Evolutionary conservation across 2,113 vertebrate species (phyloP).

Genomic region (Lathamus discolor): DNA sequence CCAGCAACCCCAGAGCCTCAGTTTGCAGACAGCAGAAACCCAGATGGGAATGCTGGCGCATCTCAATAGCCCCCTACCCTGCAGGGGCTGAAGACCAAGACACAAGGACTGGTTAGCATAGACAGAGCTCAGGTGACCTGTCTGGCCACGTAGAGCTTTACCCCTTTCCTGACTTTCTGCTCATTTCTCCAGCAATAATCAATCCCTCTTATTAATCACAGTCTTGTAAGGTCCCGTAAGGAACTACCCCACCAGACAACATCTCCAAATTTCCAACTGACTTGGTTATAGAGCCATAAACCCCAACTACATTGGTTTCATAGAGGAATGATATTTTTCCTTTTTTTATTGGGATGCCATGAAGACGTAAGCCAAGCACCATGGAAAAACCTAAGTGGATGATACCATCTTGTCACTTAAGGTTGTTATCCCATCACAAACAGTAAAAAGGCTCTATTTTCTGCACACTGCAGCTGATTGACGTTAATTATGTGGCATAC

Average conservation of each 20-base stretch:
- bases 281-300: not conserved
- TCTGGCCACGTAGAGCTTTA: not conserved
- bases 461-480: not conserved
- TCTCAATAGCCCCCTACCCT: not conserved
- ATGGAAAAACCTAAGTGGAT: not conserved
- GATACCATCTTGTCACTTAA: not conserved
- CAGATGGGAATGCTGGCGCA: conserved; percentile 5
- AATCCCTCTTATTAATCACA: not conserved
- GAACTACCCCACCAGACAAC: not conserved
- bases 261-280: not conserved
- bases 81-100: not conserved
- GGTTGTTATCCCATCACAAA: not conserved
- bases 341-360: not conserved
- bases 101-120: not conserved
- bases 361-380: not conserved
- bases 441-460: not conserved
- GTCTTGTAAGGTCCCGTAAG: not conserved
- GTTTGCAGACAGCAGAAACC: not conserved
- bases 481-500: not conserved
- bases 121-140: not conserved
- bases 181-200: not conserved
- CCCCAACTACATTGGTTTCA: not conserved
- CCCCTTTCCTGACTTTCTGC: not conserved
- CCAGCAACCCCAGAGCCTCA: conserved; percentile 19
- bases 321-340: not conserved